Percentiles rank a stretch among this genome's conserved stretches.
phyloP scores from a whole-genome alignment of 1,140 invertebrate genomes.

The Sminthurinus signatus region DNA sequence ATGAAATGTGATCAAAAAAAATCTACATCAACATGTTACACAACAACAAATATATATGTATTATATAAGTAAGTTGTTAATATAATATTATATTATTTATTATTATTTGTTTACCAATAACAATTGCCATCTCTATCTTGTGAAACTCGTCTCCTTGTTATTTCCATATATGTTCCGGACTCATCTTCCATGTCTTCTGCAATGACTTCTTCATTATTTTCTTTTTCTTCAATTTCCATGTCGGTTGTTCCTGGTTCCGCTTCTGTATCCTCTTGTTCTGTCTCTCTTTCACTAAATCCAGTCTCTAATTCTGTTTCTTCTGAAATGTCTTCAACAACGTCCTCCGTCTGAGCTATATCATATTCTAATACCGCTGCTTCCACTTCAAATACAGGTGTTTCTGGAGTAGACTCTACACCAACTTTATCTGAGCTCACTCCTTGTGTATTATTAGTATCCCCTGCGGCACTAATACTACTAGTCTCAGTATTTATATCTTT shows the following conservation, averaged over 20 bases:
- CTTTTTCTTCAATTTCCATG: constrained; percentile 17
- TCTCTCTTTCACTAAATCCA: background rate
- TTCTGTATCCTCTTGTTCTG: constrained; percentile 6
- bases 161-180: constrained; percentile 26
- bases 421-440: too few species aligned
- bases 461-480: too few species aligned
- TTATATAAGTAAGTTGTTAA: too few species aligned
- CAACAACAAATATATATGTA: too few species aligned
- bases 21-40: too few species aligned
- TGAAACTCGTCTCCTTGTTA: constrained; percentile 35
- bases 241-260: constrained; percentile 3
- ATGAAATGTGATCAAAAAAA: background rate
- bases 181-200: constrained; percentile 24
- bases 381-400: too few species aligned
- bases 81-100: too few species aligned
- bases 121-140: constrained; percentile 44
- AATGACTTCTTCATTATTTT: constrained; percentile 8
- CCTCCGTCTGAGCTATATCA: background rate
- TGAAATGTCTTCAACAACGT: background rate
- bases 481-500: too few species aligned
- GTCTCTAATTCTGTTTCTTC: background rate
- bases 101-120: constrained; percentile 43
- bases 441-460: too few species aligned
- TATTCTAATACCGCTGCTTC: background rate
- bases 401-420: too few species aligned